Base-by-base conservation (phyloP, 2,797 vertebrate species). In the Valencia hispanica region DNA sequence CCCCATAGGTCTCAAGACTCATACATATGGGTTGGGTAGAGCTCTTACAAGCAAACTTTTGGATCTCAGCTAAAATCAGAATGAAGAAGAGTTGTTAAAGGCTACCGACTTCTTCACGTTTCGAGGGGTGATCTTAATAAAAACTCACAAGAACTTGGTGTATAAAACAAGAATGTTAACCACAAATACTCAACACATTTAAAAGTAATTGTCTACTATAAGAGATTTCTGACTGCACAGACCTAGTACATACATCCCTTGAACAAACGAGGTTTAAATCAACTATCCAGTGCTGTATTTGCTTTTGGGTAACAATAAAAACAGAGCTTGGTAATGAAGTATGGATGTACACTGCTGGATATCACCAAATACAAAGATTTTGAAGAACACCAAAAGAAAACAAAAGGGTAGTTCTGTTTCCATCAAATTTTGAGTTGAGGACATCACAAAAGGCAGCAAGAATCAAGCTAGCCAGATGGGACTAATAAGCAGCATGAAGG, bases 21-120 rank as follows among this genome's bases (percentile, higher is more conserved):
- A 53, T 25, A 22, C 9, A 36, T 34, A 51, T 22, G 25, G 30
- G 12, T 18, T 20, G 11, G 22, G 18, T 15, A 59, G 27, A 59
- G 32, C 14, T 59, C 15, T 59, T 9, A 27, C 8, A 32, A 59
- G 53, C 20, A 70, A 43, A 78, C 30, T 11, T 18, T 45, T 57
- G 65, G 34, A 79, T 77, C 20, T 76, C 36, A 79, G 41, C 27
- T 73, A 17, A 74, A 77, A 27, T 27, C 25, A 9, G 14, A 45
- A 45, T 27, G 7, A 68, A 25, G 22, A 66, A 66, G 36, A 66
- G 11, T 68, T 22, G n/a, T 57, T 57, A 27, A 57, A 14, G 27
- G 55, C 12, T 4, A 14, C 10, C 65, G 45, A 55, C 51, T 69
- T 68, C 9, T n/a, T 32, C 32, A 74, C 34, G 71, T 2, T 63